Percentiles rank a stretch among this genome's conserved stretches.
These are phyloP conservation scores for Nephotettix cincticeps DNA, from an alignment of 1,140 invertebrate genomes.

Conservation along the genomic window DNA sequence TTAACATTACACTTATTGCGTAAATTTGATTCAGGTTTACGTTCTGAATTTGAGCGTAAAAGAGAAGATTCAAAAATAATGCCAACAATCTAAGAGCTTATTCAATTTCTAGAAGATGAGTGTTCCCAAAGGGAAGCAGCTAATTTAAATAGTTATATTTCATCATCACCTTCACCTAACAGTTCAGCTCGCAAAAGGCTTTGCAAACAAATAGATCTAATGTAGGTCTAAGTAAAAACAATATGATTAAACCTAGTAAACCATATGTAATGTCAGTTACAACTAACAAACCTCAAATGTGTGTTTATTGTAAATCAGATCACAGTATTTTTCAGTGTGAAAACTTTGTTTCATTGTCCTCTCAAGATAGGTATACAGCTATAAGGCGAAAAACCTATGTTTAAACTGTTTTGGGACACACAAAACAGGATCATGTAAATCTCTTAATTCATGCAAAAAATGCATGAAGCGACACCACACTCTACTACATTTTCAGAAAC, in stretches of 20 bases:
- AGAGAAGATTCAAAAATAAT: background rate
- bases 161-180: background rate
- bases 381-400: background rate
- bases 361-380: background rate
- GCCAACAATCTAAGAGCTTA: background rate
- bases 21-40: background rate
- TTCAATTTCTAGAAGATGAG: background rate
- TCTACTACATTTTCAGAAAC: background rate
- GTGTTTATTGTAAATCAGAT: too few relatives aligned
- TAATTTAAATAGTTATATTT: background rate
- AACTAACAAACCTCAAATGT: too few relatives aligned
- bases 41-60: background rate
- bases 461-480: background rate
- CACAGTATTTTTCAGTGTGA: too few relatives aligned
- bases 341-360: too few relatives aligned
- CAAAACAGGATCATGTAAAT: background rate
- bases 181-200: background rate
- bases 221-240: background rate
- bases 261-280: too few relatives aligned
- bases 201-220: background rate
- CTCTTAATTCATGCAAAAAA: background rate
- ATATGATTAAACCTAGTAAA: too few relatives aligned
- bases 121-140: background rate
- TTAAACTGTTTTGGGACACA: background rate
- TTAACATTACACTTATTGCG: too few relatives aligned